Conservation (phyloP, 2,797 vertebrate genomes). For the Sebastes reedi region DNA sequence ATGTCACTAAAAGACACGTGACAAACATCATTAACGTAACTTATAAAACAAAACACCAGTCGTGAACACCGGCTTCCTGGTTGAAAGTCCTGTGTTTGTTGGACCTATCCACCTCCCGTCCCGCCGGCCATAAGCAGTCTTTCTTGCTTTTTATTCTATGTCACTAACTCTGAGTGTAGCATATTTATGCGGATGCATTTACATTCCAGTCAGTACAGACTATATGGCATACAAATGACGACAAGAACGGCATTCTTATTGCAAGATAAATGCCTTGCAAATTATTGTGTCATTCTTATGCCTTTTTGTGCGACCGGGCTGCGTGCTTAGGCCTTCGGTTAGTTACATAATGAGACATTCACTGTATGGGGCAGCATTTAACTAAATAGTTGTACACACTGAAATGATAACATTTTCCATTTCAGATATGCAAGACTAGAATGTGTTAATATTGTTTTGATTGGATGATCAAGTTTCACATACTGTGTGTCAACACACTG, state of each 20-base stretch:
- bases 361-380: not conserved
- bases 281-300: too few species aligned
- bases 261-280: not conserved
- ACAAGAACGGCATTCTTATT: not conserved
- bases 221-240: not conserved
- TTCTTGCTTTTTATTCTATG: not conserved
- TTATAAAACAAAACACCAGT: not conserved
- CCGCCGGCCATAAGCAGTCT: too few species aligned
- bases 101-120: not conserved
- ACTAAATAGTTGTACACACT: not conserved
- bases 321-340: not conserved
- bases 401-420: not conserved
- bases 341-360: not conserved
- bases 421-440: not conserved
- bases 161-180: not conserved
- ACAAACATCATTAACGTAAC: not conserved
- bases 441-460: conserved; percentile 10
- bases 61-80: not conserved
- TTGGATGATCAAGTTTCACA: conserved; percentile 9
- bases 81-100: too few species aligned
- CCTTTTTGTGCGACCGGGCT: not conserved
- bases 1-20: not conserved
- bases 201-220: not conserved
- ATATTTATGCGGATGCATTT: not conserved
- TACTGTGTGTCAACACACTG: not conserved